These are phyloP conservation scores for Calidris pygmaea DNA, from an alignment of 2,113 vertebrate genomes.

Conservation along the genomic window DNA sequence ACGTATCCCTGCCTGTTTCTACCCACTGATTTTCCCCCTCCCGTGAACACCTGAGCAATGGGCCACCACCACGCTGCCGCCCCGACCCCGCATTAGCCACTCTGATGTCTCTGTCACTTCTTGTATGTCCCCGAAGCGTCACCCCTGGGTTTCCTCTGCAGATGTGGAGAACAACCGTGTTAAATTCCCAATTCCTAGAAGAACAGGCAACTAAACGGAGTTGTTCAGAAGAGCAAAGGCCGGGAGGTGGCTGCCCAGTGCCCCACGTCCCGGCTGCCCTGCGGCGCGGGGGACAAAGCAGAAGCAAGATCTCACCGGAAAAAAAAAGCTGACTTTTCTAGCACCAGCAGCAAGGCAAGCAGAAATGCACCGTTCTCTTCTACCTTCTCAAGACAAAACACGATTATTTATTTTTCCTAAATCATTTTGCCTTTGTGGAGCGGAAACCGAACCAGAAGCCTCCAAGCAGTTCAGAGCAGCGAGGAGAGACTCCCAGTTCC, in stretches of 20 bases:
- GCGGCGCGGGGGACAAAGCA: rapidly evolving
- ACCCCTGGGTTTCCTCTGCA: neutral
- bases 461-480: neutral
- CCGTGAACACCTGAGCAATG: neutral
- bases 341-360: neutral
- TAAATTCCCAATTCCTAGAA: neutral
- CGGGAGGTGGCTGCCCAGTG: rapidly evolving
- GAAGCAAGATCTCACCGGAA: neutral
- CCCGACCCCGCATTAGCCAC: neutral
- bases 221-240: neutral
- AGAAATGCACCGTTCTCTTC: neutral
- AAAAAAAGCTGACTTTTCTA: neutral
- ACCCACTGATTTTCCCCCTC: rapidly evolving
- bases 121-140: neutral
- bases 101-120: neutral
- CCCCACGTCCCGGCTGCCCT: neutral
- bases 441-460: neutral
- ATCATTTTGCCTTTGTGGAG: neutral
- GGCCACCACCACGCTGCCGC: neutral
- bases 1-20: neutral
- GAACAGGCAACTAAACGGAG: neutral
- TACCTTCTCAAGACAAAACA: neutral
- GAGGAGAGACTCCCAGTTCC: neutral
- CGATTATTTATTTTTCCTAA: neutral
- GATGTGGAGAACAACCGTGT: neutral